These are phyloP conservation scores for Dendrocincla tyrannina DNA, from an alignment of 2,797 vertebrate genomes.

Conservation along the genomic window DNA sequence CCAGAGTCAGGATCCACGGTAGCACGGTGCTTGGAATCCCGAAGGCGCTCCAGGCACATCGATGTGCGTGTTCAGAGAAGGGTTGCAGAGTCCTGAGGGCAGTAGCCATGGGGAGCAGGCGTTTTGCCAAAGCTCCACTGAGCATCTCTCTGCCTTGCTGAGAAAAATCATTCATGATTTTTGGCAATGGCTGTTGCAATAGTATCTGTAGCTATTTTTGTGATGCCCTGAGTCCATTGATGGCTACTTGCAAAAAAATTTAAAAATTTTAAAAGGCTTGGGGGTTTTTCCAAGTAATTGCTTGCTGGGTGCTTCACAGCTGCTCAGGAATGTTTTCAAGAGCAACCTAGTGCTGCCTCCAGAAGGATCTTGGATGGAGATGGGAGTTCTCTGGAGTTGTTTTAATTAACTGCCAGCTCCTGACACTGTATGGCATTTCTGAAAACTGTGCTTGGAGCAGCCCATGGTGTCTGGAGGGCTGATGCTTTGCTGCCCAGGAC, in stretches of 20 bases:
- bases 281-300: neutral
- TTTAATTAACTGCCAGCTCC: neutral
- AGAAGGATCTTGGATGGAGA: neutral
- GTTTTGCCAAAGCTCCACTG: conserved; percentile 14
- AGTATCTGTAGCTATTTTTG: neutral
- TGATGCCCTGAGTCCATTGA: neutral
- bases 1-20: neutral
- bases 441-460: neutral
- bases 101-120: conserved; percentile 42
- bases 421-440: rapidly evolving
- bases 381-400: neutral
- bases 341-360: neutral
- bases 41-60: neutral
- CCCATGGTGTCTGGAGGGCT: neutral
- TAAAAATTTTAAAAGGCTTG: neutral
- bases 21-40: neutral
- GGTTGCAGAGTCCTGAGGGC: neutral
- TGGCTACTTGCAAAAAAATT: neutral
- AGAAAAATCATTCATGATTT: conserved; percentile 30
- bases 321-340: neutral
- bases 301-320: neutral
- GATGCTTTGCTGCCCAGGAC: neutral
- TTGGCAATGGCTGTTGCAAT: neutral
- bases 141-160: neutral
- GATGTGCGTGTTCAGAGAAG: neutral